Evolutionary conservation across 1,140 invertebrate species (phyloP), one percentile per base, ranked within the genome.

Genomic region (Conus betulinus): DNA sequence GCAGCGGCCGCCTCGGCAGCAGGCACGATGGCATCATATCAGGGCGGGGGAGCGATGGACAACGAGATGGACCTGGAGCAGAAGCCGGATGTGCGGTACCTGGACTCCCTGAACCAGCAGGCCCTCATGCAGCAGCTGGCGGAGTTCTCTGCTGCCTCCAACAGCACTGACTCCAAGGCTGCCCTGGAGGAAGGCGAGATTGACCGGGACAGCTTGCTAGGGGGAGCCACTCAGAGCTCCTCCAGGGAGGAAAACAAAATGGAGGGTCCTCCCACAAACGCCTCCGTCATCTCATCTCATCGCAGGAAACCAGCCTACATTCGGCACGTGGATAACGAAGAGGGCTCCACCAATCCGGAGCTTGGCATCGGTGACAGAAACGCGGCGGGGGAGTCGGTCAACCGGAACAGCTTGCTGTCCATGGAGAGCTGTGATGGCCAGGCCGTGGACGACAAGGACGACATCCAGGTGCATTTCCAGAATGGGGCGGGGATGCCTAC

Each of bases 281-380:
- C 74, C 23, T 25, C 82, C 11, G 60, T 81, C 1, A 15, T 60
- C 23, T 88, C 87, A 15, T 83, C 87, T 25, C 87, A 84, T n/a
- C 81, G 87, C 39, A 67, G 87, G 39, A 88, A 88, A 60, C 87
- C 87, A 74, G 60, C 81, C 4, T 74, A 84, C 71, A 84, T 88
- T 20, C 79, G 87, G 57, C 85, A 74, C 57, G 85, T 87, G 67
- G 85, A 87, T 25, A 87, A 79, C 53, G 71, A 90, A 20, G 53
- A 71, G 71, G 27, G n/a, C 57, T 15, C n/a, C 63, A 15, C 23
- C 78, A 63, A 23, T 10, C 85, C 51, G 15, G 79, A 52, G 13
- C 67, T 20, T n/a, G 57, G 57, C 57, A 60, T 71, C 6, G 67
- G 13, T 79, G 78, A 63, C n/a, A 25, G 57, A 63, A 52, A 53